Evolutionary conservation across 2,888 invertebrate species (phyloP), one percentile per base, ranked within the genome.

Genomic region (Pristionchus arcanus): DNA sequence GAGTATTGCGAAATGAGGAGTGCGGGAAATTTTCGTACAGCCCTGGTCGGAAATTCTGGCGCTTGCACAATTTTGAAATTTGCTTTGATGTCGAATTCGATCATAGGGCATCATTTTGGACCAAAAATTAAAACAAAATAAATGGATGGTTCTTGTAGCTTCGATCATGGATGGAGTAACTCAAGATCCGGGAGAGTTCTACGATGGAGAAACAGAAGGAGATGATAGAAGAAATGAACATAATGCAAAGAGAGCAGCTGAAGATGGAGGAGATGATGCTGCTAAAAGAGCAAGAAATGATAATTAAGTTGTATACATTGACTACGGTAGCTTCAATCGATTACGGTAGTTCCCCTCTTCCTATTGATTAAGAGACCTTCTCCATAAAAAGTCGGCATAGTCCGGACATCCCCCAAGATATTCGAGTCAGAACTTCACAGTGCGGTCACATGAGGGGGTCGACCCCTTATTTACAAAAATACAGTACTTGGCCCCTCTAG

Each of bases 121-220:
- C n/a, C n/a, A n/a, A n/a, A n/a, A n/a, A n/a, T n/a, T n/a, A n/a
- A n/a, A n/a, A n/a, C n/a, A n/a, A n/a, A n/a, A n/a, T n/a, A 49
- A 21, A 21, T 49, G 7, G 34, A 2, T 28, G 11, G 9, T 42
- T 0, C n/a, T 90, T 92, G 85, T 90, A 92, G 92, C 91, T 13
- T 90, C 92, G 31, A 91, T 92, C 63, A 94, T 93, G 89, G 93
- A 93, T 89, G 66, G 91, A 19, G 91, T 91, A 83, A 86, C 91
- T 53, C 90, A 92, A 55, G 91, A 94, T 87, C 89, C 88, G 11
- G 93, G 92, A 21, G 93, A 93, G 25, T 93, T 90, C 89, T 93
- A 92, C 81, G 93, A 93, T 77, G 92, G 92, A 25, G 93, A 93
- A 53, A 90, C 81, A 19, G 93, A 92, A 66, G 92, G 92, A 66